phyloP scores from a whole-genome alignment of 2,113 vertebrate genomes.

The Anas platyrhynchos region DNA sequence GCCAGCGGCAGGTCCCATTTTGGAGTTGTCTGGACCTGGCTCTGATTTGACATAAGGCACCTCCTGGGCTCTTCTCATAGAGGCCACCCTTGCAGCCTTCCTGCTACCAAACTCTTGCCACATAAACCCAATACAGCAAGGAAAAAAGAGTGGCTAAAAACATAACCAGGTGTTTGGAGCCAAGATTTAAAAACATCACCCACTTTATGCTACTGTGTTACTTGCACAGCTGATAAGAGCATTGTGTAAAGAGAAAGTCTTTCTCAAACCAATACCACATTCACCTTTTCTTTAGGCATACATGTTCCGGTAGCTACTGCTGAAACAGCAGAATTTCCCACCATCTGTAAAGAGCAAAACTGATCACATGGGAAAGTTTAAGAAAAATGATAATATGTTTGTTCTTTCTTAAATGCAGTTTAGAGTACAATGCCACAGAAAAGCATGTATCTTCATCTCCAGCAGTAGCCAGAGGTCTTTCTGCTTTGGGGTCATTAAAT shows the following conservation, averaged over 20 bases:
- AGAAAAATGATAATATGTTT: neutral
- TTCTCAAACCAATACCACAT: neutral
- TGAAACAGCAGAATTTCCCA: neutral
- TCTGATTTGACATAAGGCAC: too few relatives aligned
- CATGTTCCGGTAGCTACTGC: neutral
- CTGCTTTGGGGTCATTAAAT: neutral
- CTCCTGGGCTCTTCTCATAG: too few relatives aligned
- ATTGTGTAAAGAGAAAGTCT: neutral
- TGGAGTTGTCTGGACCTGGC: too few relatives aligned
- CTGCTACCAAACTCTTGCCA: too few relatives aligned
- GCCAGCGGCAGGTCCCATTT: too few relatives aligned
- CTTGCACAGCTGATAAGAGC: neutral
- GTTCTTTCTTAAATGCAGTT: neutral
- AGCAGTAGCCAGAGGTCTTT: neutral
- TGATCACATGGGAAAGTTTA: neutral
- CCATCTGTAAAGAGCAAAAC: neutral
- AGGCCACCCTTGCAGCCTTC: too few relatives aligned
- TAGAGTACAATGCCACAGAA: neutral
- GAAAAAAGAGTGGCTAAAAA: neutral
- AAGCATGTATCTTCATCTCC: rapidly evolving
- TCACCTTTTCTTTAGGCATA: neutral
- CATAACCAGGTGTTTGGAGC: neutral
- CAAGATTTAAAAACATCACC: neutral
- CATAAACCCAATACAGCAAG: neutral
- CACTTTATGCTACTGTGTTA: neutral